Evolutionary conservation across 1,140 invertebrate genomes (phyloP).

Genomic region (Bombus waltoni): DNA sequence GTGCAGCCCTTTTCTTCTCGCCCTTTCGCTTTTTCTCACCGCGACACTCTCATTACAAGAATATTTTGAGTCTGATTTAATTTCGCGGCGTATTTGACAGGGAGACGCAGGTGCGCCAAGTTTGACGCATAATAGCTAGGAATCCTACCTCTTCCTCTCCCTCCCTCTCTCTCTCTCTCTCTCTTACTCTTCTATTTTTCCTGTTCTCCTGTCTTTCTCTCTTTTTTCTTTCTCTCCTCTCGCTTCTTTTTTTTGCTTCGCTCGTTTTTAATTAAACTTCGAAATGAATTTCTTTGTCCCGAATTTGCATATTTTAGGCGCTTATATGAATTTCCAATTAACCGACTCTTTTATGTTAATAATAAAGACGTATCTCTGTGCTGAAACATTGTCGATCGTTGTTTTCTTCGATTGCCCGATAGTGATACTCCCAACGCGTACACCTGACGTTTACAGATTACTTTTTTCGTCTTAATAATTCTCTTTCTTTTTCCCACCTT

Average conservation of each 20-base stretch:
- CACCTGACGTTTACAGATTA: not conserved
- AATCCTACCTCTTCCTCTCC: not conserved
- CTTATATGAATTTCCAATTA: conserved; percentile 39
- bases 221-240: not conserved
- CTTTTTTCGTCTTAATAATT: not conserved
- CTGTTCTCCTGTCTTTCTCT: not conserved
- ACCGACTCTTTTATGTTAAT: conserved; percentile 10
- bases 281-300: conserved; percentile 43
- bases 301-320: conserved; percentile 37
- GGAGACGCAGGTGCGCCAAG: not conserved
- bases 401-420: not conserved
- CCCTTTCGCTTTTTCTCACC: not conserved
- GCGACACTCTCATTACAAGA: not conserved
- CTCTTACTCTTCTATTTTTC: not conserved
- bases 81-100: not conserved
- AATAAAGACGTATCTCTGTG: conserved; percentile 10
- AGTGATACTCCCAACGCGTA: not conserved
- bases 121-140: conserved; percentile 11
- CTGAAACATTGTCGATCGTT: not conserved
- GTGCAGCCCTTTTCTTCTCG: not conserved
- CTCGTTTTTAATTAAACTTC: conserved; percentile 46
- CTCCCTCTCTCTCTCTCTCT: not conserved
- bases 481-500: not conserved
- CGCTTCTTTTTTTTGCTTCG: conserved; percentile 3
- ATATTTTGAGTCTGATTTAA: conserved; percentile 35